Evolutionary conservation across 2,888 invertebrate genomes (phyloP).

Genomic region (Oligia strigilis): DNA sequence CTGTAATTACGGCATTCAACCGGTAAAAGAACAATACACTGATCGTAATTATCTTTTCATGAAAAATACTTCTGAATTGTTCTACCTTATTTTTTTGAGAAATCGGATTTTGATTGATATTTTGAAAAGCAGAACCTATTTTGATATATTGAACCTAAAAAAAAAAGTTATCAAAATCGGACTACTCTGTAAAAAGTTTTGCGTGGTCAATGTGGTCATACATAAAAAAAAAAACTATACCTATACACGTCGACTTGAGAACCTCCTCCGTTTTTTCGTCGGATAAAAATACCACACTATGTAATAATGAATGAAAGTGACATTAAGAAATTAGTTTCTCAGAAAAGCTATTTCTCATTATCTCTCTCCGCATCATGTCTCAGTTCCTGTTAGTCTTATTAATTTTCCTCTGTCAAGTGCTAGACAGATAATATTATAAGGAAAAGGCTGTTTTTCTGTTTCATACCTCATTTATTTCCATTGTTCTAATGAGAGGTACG

Average conservation of each 20-base stretch:
- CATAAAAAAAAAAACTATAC: too few species aligned
- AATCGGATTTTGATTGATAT: not conserved
- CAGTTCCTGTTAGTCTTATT: constrained; percentile 41
- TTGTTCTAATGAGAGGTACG: not conserved
- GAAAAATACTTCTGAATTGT: not conserved
- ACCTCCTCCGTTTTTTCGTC: too few species aligned
- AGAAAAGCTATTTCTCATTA: constrained; percentile 37
- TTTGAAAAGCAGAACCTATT: too few species aligned
- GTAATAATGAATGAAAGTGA: constrained; percentile 13
- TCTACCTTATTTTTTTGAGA: not conserved
- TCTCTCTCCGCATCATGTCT: constrained; percentile 6
- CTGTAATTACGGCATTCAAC: too few species aligned
- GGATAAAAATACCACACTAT: not conserved
- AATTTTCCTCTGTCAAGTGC: constrained; percentile 34
- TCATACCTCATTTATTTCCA: not conserved
- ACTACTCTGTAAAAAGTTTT: too few species aligned
- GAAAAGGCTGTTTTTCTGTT: constrained; percentile 5
- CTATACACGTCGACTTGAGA: too few species aligned
- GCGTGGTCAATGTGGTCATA: too few species aligned
- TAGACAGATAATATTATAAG: constrained; percentile 22
- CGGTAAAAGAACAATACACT: too few species aligned
- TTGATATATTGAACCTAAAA: too few species aligned
- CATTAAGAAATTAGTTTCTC: constrained; percentile 27
- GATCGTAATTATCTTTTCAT: not conserved
- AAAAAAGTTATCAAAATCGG: too few species aligned